Percentiles rank a stretch among this genome's conserved stretches.
These are phyloP conservation scores for Enteromius unitaeniatus DNA, from an alignment of 2,797 vertebrate genomes.

Conservation along the genomic window DNA sequence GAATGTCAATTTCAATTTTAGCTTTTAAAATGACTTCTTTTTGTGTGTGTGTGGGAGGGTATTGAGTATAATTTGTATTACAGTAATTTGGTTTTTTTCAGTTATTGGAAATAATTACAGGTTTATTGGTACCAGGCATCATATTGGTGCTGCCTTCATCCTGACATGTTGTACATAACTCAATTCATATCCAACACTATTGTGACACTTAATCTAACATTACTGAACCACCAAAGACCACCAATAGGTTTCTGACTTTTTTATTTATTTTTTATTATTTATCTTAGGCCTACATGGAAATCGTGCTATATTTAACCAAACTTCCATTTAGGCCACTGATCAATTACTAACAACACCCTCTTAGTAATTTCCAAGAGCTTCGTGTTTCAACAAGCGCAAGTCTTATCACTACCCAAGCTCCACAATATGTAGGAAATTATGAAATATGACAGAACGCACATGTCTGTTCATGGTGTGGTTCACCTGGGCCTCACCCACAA, in stretches of 20 bases:
- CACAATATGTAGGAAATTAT: background rate
- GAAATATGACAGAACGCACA: background rate
- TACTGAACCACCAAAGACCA: background rate
- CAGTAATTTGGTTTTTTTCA: background rate
- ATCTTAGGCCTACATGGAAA: background rate
- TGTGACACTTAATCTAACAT: background rate
- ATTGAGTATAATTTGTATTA: background rate
- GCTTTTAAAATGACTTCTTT: background rate
- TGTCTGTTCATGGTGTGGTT: slow-evolving; percentile 7
- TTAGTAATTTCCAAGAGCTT: background rate
- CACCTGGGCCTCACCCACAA: slow-evolving; percentile 20
- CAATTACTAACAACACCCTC: background rate
- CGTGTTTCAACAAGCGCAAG: slow-evolving; percentile 20
- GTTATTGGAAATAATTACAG: background rate
- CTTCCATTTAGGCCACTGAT: background rate
- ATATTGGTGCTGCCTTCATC: background rate
- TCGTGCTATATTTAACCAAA: background rate
- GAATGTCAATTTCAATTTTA: background rate
- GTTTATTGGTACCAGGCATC: background rate
- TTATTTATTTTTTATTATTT: background rate
- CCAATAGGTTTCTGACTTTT: background rate
- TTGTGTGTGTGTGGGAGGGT: background rate
- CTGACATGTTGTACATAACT: background rate
- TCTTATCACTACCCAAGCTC: background rate
- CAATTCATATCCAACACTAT: background rate